These are phyloP conservation scores for Blastobasis lacticolella DNA, from an alignment of 2,888 invertebrate genomes.

Conservation along the genomic window DNA sequence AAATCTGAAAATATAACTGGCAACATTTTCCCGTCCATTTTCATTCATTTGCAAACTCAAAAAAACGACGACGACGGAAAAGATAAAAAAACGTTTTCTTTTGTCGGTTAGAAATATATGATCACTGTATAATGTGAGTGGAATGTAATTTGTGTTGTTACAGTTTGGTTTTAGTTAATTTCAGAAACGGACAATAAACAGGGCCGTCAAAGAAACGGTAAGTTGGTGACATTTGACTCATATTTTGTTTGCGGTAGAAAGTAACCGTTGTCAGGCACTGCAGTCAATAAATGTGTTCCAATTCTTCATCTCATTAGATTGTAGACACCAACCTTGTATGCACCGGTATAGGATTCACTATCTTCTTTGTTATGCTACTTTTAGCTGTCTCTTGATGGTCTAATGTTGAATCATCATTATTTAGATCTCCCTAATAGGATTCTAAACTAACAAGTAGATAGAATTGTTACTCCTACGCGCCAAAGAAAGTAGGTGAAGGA, in stretches of 20 bases:
- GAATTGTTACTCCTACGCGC: slow-evolving; percentile 33
- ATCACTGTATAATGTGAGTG: slow-evolving; percentile 53
- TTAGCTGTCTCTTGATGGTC: slow-evolving; percentile 31
- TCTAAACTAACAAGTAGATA: slow-evolving; percentile 18
- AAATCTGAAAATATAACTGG: slow-evolving; percentile 11
- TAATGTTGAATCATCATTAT: slow-evolving; percentile 37
- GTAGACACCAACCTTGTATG: slow-evolving; percentile 50
- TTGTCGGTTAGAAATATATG: slow-evolving; percentile 37
- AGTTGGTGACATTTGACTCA: slow-evolving; percentile 55
- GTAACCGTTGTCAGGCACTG: slow-evolving; percentile 61
- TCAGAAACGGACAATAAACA: slow-evolving; percentile 23
- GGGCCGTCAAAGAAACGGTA: slow-evolving; percentile 44
- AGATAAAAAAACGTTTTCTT: slow-evolving; percentile 46
- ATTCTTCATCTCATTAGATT: slow-evolving; percentile 52
- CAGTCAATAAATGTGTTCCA: slow-evolving; percentile 49
- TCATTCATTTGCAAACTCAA: slow-evolving; percentile 53
- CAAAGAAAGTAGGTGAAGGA: slow-evolving; percentile 30
- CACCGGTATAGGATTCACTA: slow-evolving; percentile 47
- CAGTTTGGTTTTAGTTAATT: slow-evolving; percentile 35
- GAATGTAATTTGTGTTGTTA: slow-evolving; percentile 31
- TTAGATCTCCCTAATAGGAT: slow-evolving; percentile 19
- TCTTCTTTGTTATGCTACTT: slow-evolving; percentile 44
- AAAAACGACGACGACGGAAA: slow-evolving; percentile 61
- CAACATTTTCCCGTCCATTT: slow-evolving; percentile 59
- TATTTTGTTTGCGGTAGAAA: slow-evolving; percentile 63